These are phyloP conservation scores for Phocoena sinus DNA, from an alignment of 2,113 vertebrate genomes.

Conservation along the genomic window DNA sequence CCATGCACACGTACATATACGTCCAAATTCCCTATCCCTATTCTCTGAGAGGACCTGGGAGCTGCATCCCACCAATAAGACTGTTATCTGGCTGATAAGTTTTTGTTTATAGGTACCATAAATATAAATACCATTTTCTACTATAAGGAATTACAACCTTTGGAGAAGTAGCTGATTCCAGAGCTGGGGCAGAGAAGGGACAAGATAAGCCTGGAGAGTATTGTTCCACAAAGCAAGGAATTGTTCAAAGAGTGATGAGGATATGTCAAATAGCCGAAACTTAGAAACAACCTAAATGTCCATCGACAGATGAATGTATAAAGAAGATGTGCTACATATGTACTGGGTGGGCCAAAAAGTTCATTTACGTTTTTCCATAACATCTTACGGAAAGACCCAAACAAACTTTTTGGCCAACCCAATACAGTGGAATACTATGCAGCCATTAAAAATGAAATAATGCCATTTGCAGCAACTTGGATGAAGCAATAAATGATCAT, in stretches of 20 bases:
- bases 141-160: background rate
- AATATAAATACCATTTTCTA: background rate
- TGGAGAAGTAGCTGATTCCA: background rate
- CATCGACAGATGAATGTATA: background rate
- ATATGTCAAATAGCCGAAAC: background rate
- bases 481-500: accelerated
- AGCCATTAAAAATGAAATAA: accelerated
- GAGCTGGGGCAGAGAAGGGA: background rate
- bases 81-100: background rate
- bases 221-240: background rate
- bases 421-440: background rate
- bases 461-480: background rate
- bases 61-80: background rate
- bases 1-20: too few relatives aligned
- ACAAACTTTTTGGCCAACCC: too few relatives aligned
- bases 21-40: background rate
- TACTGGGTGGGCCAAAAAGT: too few relatives aligned
- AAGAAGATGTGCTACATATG: background rate
- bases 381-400: accelerated
- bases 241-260: background rate
- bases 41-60: background rate
- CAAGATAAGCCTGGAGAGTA: background rate
- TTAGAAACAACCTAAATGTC: background rate
- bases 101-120: background rate
- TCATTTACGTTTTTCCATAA: too few relatives aligned